These are phyloP conservation scores for Nannoperca obscura DNA, from an alignment of 2,797 vertebrate species.

Conservation along the genomic window DNA sequence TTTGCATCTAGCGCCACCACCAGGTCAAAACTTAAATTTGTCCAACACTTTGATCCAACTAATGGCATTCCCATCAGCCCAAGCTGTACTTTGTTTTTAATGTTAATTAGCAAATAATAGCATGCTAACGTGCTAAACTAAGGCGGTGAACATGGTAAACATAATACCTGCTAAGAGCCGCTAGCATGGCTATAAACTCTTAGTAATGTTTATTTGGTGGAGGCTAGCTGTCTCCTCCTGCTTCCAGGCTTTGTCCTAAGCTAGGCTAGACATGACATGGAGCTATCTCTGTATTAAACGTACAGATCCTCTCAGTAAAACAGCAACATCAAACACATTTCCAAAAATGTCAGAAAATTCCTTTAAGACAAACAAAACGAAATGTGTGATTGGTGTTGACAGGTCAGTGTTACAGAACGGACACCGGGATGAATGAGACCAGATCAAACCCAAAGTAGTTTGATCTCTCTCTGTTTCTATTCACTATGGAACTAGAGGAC, in stretches of 20 bases:
- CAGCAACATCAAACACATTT: background rate
- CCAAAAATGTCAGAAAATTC: constrained; percentile 29
- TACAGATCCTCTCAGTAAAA: constrained; percentile 4
- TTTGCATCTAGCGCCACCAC: background rate
- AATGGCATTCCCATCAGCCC: background rate
- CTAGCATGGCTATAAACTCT: background rate
- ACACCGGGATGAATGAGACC: constrained; percentile 22
- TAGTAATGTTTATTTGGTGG: background rate
- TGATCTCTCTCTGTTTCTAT: background rate
- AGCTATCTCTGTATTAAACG: background rate
- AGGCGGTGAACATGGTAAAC: background rate
- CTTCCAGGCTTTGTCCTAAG: background rate
- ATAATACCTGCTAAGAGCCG: background rate
- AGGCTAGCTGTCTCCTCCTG: background rate
- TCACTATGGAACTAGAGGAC: constrained; percentile 17
- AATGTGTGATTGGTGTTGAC: constrained; percentile 6
- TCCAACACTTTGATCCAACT: background rate
- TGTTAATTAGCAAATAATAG: background rate
- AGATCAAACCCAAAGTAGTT: constrained; percentile 25
- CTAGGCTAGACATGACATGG: background rate
- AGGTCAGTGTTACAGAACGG: constrained; percentile 8
- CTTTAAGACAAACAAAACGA: constrained; percentile 24
- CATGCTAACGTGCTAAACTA: background rate
- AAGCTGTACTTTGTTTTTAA: background rate
- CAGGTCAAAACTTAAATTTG: background rate